Evolutionary conservation across 1,140 invertebrate species (phyloP), one percentile per base, ranked within the genome.

Genomic region (Thaumetopoea pityocampa): DNA sequence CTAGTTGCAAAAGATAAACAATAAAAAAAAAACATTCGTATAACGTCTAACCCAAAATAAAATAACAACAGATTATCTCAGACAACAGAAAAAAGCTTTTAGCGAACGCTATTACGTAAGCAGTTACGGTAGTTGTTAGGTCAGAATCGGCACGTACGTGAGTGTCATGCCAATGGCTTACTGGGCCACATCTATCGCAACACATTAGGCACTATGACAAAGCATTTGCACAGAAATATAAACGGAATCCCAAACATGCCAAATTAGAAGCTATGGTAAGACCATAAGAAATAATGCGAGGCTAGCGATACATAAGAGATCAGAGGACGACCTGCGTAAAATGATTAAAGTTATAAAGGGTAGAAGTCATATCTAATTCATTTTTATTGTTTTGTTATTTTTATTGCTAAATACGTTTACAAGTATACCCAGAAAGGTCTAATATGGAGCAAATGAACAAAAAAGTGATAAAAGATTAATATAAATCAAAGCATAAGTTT

Each of bases 41-140:
- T 19, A 10, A 29, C 11, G 5, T n/a, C 8, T 16, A n/a, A n/a
- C 12, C 35, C 6, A 37, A 17, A 40, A 30, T 40, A 15, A 15
- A 35, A 24, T 35, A 28, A 3, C 18, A 19, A 45, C 23, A 36
- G 22, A 45, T 40, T 30, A 23, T 30, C 19, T 30, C 19, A 30
- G 22, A 34, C 23, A 8, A 33, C 11, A 44, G 4, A 8, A 34
- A 26, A 41, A 48, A 43, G 40, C 28, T 17, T 50, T 50, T 24
- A 33, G 46, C 42, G 38, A 38, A 50, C 47, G 22, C n/a, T 5
- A 38, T 43, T 50, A 50, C 34, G 12, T 38, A 43, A 50, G 47
- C 20, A 42, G 37, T 45, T 23, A 45, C 33, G 36, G 27, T 23
- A 20, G 20, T 23, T 38, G 38, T 16, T 32, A 34, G 47, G 47